Percentiles rank a stretch among this genome's conserved stretches.
Conservation (phyloP, 2,113 vertebrate species). For the Dasyurus viverrinus region DNA sequence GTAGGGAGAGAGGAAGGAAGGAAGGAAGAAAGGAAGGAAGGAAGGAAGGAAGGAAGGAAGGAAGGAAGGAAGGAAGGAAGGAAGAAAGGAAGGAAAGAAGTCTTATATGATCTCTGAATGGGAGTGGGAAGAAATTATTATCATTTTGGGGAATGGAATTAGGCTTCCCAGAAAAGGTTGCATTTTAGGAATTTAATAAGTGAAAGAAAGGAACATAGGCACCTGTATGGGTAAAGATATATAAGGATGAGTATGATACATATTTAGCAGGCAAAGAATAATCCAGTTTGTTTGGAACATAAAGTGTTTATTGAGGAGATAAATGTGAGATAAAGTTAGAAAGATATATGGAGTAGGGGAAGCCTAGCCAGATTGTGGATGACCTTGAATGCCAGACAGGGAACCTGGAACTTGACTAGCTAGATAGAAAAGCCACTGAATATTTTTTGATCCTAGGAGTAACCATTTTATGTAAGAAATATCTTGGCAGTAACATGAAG, state of each 20-base stretch:
- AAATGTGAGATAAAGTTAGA: not conserved
- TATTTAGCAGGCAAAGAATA: no score
- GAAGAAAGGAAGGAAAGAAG: not conserved
- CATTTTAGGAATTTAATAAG: not conserved
- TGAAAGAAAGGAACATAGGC: not conserved
- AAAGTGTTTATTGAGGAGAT: not conserved
- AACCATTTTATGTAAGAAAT: no score
- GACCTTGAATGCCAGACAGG: no score
- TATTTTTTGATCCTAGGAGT: no score
- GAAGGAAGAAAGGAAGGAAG: not conserved
- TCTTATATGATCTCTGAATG: not conserved
- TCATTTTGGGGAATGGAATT: no score
- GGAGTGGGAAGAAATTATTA: not conserved
- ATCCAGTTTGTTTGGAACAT: not conserved
- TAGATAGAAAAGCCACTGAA: no score
- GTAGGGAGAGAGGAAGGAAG: not conserved
- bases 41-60: not conserved
- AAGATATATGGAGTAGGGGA: not conserved
- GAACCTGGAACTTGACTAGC: no score
- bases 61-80: no score
- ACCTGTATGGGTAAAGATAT: not conserved
- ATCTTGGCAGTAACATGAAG: no score
- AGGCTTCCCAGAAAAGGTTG: not conserved
- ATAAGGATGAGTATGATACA: no score
- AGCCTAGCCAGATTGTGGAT: no score